These are phyloP conservation scores for Xestoiulus laeticollis DNA, from an alignment of 2,888 invertebrate species.

Conservation along the genomic window DNA sequence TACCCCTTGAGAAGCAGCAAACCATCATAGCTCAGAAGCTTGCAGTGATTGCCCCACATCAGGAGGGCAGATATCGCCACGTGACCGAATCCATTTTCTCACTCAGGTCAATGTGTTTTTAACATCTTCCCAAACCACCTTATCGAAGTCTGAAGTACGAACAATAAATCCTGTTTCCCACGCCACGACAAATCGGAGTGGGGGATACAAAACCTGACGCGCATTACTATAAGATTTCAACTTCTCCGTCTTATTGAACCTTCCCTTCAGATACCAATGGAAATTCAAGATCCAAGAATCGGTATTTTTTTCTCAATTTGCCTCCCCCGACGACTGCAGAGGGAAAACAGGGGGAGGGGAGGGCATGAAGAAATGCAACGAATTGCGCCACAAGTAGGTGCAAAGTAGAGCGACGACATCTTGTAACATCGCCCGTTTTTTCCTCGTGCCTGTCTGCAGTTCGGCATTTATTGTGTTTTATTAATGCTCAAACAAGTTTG, in stretches of 20 bases:
- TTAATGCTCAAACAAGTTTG: constrained; percentile 43
- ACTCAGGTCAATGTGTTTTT: neutral
- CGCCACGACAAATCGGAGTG: neutral
- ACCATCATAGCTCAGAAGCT: neutral
- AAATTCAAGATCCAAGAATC: neutral
- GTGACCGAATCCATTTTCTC: neutral
- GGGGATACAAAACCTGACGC: neutral
- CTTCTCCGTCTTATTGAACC: constrained; percentile 1
- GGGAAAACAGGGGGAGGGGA: neutral
- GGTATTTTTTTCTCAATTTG: constrained; percentile 2
- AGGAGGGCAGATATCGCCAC: neutral
- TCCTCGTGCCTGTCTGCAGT: constrained; percentile 31
- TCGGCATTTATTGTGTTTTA: constrained; percentile 41
- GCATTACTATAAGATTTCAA: neutral
- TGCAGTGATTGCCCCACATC: neutral
- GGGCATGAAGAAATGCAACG: neutral
- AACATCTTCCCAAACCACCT: neutral
- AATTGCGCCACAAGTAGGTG: constrained; percentile 41
- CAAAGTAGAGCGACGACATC: constrained; percentile 43
- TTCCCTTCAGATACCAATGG: neutral
- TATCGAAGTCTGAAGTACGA: neutral
- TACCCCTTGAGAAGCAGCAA: neutral
- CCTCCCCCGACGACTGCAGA: neutral
- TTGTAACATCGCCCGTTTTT: constrained; percentile 23
- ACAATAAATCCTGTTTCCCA: neutral